These are phyloP conservation scores for Strix aluco DNA, from an alignment of 2,113 vertebrate species.

Conservation along the genomic window DNA sequence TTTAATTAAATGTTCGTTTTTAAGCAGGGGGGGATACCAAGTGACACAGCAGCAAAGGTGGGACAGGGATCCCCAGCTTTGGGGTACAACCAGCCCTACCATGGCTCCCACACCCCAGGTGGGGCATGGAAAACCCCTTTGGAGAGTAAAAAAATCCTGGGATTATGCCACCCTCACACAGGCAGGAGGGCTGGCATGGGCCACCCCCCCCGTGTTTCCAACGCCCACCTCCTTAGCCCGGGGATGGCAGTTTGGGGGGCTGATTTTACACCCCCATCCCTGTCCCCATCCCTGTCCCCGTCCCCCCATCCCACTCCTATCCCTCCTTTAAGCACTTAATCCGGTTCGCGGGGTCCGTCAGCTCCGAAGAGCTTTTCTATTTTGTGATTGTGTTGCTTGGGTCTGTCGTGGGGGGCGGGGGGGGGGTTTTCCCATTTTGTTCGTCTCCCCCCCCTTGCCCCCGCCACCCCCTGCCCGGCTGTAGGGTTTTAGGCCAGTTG, in stretches of 20 bases:
- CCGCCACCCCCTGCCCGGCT: neutral
- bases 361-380: conserved; percentile 72
- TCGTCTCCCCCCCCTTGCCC: conserved; percentile 7
- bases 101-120: fast-evolving
- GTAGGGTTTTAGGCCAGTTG: conserved; percentile 61
- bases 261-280: neutral
- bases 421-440: neutral
- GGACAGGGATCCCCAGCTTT: neutral
- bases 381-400: conserved; percentile 67
- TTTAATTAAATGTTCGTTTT: neutral
- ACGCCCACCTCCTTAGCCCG: neutral
- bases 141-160: neutral
- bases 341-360: conserved; percentile 69
- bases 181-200: neutral
- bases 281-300: neutral
- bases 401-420: neutral
- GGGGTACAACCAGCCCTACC: neutral
- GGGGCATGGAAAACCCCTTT: neutral
- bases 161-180: neutral
- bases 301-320: neutral
- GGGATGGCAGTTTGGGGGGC: neutral
- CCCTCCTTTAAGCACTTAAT: conserved; percentile 78
- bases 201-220: neutral
- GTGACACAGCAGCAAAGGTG: neutral
- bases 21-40: conserved; percentile 17